Base-by-base conservation (phyloP, 1,140 invertebrate species). In the Drosophila bipectinata region DNA sequence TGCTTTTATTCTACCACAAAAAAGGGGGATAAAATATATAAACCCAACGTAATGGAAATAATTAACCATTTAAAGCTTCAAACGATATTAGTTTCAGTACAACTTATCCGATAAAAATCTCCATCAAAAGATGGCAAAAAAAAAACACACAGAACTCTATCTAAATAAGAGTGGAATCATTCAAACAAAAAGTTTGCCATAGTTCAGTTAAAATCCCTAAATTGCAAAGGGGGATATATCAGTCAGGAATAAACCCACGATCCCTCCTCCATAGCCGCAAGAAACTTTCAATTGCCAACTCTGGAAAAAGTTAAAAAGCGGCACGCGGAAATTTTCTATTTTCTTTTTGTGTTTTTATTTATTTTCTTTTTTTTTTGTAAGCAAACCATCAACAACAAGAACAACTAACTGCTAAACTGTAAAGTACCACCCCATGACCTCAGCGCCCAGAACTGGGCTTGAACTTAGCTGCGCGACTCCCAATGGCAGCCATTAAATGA, bases 401-500 rank as follows among this genome's bases (percentile, higher is more conserved):
- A 57, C 39, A 69, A 67, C 63, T 64, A 59, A 77, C 57, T 77
- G 75, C 47, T 77, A 77, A 77, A 77, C 66, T 77, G 73, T 54
- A 77, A 71, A 61, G 67, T 69, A 69, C 72, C 57, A 76, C 62
- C 56, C 48, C n/a, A 41, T 69, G 44, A 68, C 67, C 64, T 57
- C 67, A 32, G 49, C 12, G 68, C 32, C 63, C 26, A n/a, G 48
- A 39, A 5, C 32, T 14, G 47, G 14, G 28, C 15, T 14, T 15
- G 15, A 53, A 34, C 30, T 34, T 32, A 53, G 51, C 30, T 37
- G 9, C 4, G 44, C 41, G 55, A 47, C 55, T 58, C 57, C 52
- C 62, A 68, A 48, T 66, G 62, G 61, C 72, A 76, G 45, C 74
- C 67, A 72, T 78, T 78, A 77, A 78, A 78, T 66, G 66, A 77